Evolutionary conservation across 1,140 invertebrate species (phyloP), one percentile per base, ranked within the genome.

Genomic region (Caenorhabditis latens): DNA sequence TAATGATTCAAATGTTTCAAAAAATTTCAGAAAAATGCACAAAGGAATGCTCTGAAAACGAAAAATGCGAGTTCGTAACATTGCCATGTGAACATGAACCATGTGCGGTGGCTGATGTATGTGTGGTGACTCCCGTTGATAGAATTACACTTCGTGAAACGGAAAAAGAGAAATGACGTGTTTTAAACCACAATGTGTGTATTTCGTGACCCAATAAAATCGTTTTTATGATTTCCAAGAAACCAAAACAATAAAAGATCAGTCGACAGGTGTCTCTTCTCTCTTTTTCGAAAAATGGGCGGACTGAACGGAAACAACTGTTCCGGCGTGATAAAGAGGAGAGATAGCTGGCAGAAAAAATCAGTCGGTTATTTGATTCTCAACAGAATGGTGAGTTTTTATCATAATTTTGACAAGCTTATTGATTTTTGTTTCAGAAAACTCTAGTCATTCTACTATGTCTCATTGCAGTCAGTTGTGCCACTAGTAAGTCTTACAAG

Each of bases 41-140:
- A 24, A 13, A 32, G 2, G 71, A 79, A 24, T 79, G 71, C 24
- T n/a, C 71, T 13, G 46, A 50, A 9, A 79, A 79, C 13, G 71
- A 79, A 43, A 79, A 79, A 79, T 79, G 71, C 24, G 71, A 79
- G n/a, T 13, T 79, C 50, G 71, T 79, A n/a, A 46, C 50, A n/a
- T 11, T 79, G 71, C 14, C 71, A 8, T 79, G 71, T 79, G 71
- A 53, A 13, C 46, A 79, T 46, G 53, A 79, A 24, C 71, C 71
- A 21, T 79, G 71, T n/a, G 46, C 24, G 50, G 24, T 32, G 4
- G 21, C 50, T 1, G 71, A 79, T n/a, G 71, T 79, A 50, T 79
- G 71, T 14, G 71, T 79, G 16, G 11, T 9, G 16, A 8, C 21
- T 32, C 7, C 8, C 19, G n/a, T 46, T 4, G 42, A 46, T 9